Conservation (phyloP, 1,140 invertebrate genomes). For the Hyphantria cunea region DNA sequence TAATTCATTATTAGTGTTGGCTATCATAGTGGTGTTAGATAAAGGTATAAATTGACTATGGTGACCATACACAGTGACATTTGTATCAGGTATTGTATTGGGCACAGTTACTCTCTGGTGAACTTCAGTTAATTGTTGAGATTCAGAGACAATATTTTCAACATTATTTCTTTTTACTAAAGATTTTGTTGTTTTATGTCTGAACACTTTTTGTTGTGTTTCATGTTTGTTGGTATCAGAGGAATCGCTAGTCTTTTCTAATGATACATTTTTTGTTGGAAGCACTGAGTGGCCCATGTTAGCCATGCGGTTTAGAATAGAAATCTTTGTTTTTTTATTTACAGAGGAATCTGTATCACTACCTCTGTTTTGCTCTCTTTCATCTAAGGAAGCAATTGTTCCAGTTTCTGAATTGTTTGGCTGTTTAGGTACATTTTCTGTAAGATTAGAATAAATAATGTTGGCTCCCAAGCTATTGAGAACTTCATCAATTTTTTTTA, state of each 20-base stretch:
- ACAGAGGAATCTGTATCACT: slow-evolving; percentile 64
- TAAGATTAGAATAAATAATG: slow-evolving; percentile 39
- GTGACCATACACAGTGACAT: slow-evolving; percentile 29
- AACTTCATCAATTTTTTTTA: slow-evolving; percentile 50
- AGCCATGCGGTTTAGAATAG: slow-evolving; percentile 70
- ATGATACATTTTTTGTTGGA: slow-evolving; percentile 41
- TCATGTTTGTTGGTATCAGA: slow-evolving; percentile 52
- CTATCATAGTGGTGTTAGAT: slow-evolving; percentile 35
- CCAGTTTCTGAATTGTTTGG: slow-evolving; percentile 24
- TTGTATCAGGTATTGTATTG: slow-evolving; percentile 30
- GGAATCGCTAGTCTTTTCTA: slow-evolving; percentile 54
- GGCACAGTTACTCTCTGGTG: slow-evolving; percentile 31
- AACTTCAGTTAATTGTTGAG: slow-evolving; percentile 33
- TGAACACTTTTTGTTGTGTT: slow-evolving; percentile 39
- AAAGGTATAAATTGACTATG: slow-evolving; percentile 46
- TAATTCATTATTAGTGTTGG: slow-evolving; percentile 41
- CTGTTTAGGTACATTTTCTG: slow-evolving; percentile 28
- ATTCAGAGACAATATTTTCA: slow-evolving; percentile 39
- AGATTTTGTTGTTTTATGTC: slow-evolving; percentile 53
- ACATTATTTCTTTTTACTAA: slow-evolving; percentile 34
- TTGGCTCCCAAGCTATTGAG: slow-evolving; percentile 47
- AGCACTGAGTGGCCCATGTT: slow-evolving; percentile 70
- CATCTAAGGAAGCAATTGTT: slow-evolving; percentile 14
- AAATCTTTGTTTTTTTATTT: slow-evolving; percentile 62
- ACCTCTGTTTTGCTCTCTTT: slow-evolving; percentile 36